A percentile compares a stretch with the other conserved stretches of the same genome.
These are phyloP conservation scores for Drosophila littoralis DNA, from an alignment of 1,140 invertebrate species.

Conservation along the genomic window DNA sequence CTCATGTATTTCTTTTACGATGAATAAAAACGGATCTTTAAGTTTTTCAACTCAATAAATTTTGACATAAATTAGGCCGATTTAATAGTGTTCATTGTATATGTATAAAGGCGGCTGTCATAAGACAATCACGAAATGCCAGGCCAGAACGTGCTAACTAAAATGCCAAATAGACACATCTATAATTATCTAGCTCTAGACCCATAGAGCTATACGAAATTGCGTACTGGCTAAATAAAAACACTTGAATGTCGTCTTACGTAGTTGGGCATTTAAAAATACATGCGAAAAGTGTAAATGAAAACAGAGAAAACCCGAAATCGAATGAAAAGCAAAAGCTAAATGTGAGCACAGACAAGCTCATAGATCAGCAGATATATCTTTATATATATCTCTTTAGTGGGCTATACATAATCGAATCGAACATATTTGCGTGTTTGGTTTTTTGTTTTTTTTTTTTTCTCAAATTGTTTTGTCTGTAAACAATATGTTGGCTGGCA, in stretches of 20 bases:
- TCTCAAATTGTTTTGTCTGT: slow-evolving; percentile 40
- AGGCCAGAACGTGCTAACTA: slow-evolving; percentile 33
- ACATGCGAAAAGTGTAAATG: slow-evolving; percentile 54
- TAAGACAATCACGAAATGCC: slow-evolving; percentile 21
- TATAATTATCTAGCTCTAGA: slow-evolving; percentile 37
- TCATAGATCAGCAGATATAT: background rate
- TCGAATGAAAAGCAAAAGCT: slow-evolving; percentile 50
- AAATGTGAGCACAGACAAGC: slow-evolving; percentile 30
- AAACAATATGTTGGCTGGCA: slow-evolving; percentile 48
- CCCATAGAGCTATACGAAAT: slow-evolving; percentile 30
- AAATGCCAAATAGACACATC: slow-evolving; percentile 37
- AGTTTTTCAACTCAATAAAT: no score
- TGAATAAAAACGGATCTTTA: no score
- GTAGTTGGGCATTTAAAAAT: slow-evolving; percentile 78
- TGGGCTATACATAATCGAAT: slow-evolving; percentile 52
- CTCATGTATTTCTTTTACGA: no score
- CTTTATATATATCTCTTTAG: slow-evolving; percentile 25
- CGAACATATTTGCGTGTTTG: slow-evolving; percentile 25
- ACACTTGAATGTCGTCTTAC: slow-evolving; percentile 81
- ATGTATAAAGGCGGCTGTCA: slow-evolving; percentile 24
- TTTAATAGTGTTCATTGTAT: background rate
- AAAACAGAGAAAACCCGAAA: slow-evolving; percentile 53
- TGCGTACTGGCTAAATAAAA: slow-evolving; percentile 76
- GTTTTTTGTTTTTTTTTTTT: slow-evolving; percentile 19
- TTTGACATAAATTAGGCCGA: no score